These are phyloP conservation scores for Micrastur ruficollis DNA, from an alignment of 2,797 vertebrate genomes.

Conservation along the genomic window DNA sequence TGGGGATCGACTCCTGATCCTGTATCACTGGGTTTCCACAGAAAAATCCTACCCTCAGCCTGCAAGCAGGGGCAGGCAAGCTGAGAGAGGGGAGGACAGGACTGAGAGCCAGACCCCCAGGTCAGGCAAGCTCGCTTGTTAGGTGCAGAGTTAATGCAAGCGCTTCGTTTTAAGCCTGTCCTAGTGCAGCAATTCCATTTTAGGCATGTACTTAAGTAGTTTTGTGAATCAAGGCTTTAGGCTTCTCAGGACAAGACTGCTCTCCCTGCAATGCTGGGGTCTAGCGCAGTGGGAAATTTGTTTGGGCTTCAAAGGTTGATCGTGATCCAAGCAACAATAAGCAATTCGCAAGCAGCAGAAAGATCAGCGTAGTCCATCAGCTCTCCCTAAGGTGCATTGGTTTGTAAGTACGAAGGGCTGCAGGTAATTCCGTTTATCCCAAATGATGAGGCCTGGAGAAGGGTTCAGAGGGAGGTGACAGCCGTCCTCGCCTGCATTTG, in stretches of 20 bases:
- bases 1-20: not conserved
- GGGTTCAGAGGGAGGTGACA: not conserved
- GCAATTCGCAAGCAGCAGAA: not conserved
- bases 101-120: not conserved
- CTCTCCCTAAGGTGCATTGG: rapidly evolving
- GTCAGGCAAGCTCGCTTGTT: not conserved
- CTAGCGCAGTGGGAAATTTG: not conserved
- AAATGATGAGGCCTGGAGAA: not conserved
- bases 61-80: not conserved
- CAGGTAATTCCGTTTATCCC: not conserved
- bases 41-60: not conserved
- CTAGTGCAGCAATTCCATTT: not conserved
- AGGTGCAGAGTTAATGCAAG: not conserved
- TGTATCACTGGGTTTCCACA: not conserved
- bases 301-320: not conserved
- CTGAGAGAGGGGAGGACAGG: not conserved
- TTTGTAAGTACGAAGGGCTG: not conserved
- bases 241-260: not conserved
- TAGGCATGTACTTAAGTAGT: not conserved
- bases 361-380: rapidly evolving
- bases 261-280: not conserved
- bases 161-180: rapidly evolving
- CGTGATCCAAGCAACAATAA: not conserved
- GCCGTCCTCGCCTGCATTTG: not conserved
- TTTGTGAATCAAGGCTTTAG: not conserved